These are phyloP conservation scores for Bufo bufo DNA, from an alignment of 2,113 vertebrate genomes.

Conservation along the genomic window DNA sequence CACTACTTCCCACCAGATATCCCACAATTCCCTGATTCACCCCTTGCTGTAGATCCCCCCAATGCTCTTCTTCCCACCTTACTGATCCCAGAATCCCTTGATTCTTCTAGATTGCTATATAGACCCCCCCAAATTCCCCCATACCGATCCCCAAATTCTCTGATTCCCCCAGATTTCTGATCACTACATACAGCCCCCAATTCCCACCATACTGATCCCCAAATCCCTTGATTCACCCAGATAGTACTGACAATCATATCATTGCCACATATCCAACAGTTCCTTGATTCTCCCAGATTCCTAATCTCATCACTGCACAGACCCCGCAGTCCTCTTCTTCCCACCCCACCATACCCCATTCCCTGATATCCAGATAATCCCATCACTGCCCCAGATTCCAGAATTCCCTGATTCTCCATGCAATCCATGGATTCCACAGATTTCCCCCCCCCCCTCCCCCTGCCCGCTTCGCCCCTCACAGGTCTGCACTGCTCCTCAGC, in stretches of 20 bases:
- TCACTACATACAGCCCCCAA: too few relatives aligned
- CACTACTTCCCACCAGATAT: too few relatives aligned
- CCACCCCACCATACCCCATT: background rate
- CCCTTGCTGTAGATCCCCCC: too few relatives aligned
- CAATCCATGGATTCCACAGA: background rate
- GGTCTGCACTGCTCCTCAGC: background rate
- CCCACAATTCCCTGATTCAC: too few relatives aligned
- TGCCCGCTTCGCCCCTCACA: background rate
- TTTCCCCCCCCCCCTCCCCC: background rate
- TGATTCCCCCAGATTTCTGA: too few relatives aligned
- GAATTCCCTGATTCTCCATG: background rate
- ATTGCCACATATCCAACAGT: background rate
- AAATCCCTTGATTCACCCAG: background rate
- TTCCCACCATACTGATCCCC: background rate
- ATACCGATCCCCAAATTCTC: background rate
- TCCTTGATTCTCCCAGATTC: background rate
- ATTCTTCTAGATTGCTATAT: background rate
- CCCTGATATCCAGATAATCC: background rate
- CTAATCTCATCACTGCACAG: background rate
- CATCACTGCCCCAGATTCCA: background rate
- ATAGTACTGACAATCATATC: background rate
- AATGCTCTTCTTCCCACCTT: too few relatives aligned
- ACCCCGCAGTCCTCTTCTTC: background rate
- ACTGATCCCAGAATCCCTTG: too few relatives aligned
- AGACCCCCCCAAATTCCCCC: too few relatives aligned